Evolutionary conservation across 2,888 invertebrate genomes (phyloP), one percentile per base, ranked within the genome.

Genomic region (Falcaria lacertinaria): DNA sequence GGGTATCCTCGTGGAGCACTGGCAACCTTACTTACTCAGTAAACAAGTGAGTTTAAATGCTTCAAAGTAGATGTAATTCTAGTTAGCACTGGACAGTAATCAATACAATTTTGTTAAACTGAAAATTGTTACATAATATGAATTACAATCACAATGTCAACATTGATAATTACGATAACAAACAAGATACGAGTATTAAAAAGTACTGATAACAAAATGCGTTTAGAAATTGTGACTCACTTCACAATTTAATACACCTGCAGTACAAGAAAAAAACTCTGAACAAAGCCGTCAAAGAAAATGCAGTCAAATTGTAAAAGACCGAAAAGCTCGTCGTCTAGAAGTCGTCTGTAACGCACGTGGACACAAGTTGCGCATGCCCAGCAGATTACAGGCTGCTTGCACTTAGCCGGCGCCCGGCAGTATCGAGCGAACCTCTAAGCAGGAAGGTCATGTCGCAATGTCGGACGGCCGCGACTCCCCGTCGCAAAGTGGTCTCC

Each of bases 401-500:
- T 11, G 7, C 11, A 70, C 64, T 64, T 67, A 57, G 45, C 50
- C 59, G 48, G 43, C 54, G 41, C 8, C 53, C 50, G 60, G 55
- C 74, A 88, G 89, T 89, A 89, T 89, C 78, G 89, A 89, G 85
- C 89, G 87, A 79, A 62, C 85, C 83, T 81, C 80, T 80, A 73
- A 57, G 60, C 64, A 55, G 77, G 70, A 74, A 83, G 87, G 88
- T 85, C 86, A 88, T 88, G 87, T 73, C 76, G 85, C 79, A 60
- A 87, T 87, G 88, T 83, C 88, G 55, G 86, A 89, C 85, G 87
- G 74, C 46, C 86, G 89, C 85, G 88, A 86, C 70, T 83, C 83
- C 63, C 84, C 88, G 85, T 78, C 88, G 84, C 82, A 82, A 63
- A 65, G 81, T 80, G 70, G 93, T 59, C 90, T 95, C 48, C 91